phyloP scores from a whole-genome alignment of 2,113 vertebrate species.

The Strix uralensis region DNA sequence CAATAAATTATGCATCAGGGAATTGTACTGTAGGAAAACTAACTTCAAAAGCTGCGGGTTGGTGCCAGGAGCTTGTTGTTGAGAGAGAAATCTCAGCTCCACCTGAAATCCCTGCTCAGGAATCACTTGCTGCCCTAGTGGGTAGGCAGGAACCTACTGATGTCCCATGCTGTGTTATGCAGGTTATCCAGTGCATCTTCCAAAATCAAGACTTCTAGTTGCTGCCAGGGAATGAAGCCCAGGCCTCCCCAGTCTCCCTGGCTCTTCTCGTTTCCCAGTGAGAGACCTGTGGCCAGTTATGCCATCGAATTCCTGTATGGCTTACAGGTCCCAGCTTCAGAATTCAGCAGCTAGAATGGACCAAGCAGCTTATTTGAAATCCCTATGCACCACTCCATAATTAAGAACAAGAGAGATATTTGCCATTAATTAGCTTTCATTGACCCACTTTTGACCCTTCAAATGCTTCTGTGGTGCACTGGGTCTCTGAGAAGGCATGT shows the following conservation, averaged over 20 bases:
- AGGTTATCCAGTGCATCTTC: neutral
- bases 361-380: slow-evolving; percentile 11
- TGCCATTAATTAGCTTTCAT: slow-evolving; percentile 46
- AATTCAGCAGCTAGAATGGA: neutral
- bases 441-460: slow-evolving; percentile 49
- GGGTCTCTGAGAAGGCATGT: slow-evolving; percentile 11
- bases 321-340: neutral
- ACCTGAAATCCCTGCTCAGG: neutral
- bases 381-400: neutral
- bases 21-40: neutral
- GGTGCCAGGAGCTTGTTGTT: neutral
- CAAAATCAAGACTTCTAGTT: neutral
- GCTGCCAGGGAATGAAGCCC: neutral
- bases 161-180: neutral
- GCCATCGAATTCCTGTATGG: neutral
- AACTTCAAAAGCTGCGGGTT: neutral
- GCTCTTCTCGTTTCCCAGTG: neutral
- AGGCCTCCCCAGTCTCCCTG: neutral
- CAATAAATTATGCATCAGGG: neutral
- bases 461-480: neutral
- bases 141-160: neutral
- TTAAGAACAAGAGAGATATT: slow-evolving; percentile 33
- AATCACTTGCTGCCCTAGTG: neutral
- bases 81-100: neutral
- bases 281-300: neutral